Evolutionary conservation across 2,797 vertebrate genomes (phyloP).

Genomic region (Ara ararauna): DNA sequence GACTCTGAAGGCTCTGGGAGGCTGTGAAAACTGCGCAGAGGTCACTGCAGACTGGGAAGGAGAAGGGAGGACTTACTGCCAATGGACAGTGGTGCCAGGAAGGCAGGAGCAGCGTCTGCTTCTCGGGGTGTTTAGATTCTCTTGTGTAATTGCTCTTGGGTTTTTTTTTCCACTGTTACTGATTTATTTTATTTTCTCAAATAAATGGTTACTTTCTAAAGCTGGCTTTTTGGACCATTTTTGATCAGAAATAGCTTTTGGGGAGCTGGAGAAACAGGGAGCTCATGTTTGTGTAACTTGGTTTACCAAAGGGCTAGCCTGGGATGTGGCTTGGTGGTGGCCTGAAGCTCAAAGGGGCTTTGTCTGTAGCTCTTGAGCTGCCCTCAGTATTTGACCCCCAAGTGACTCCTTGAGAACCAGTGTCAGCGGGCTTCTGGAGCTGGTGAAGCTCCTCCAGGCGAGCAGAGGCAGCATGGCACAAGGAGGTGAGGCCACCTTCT

Average conservation of each 20-base stretch:
- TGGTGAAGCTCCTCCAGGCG: neutral
- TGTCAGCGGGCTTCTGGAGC: neutral
- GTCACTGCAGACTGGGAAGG: neutral
- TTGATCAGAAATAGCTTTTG: constrained; percentile 23
- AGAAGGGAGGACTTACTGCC: neutral
- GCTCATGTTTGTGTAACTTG: neutral
- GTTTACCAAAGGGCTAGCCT: neutral
- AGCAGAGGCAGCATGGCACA: neutral
- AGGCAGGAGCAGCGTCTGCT: neutral
- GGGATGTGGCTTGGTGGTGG: neutral
- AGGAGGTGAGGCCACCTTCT: neutral
- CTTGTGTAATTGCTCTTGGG: constrained; percentile 63
- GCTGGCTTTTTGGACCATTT: neutral
- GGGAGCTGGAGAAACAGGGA: neutral
- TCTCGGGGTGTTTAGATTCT: neutral
- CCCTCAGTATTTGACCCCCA: neutral
- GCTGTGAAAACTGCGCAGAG: neutral
- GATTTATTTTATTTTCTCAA: constrained; percentile 49
- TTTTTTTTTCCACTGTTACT: constrained; percentile 73
- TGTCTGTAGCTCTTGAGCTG: neutral
- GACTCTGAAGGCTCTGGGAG: neutral
- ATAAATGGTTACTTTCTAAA: constrained; percentile 82
- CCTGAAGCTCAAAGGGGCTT: constrained; percentile 38
- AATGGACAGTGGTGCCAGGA: neutral
- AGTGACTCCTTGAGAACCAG: neutral